phyloP scores from a whole-genome alignment of 35 echinoderm and acorn worm species.

The Apostichopus japonicus region DNA sequence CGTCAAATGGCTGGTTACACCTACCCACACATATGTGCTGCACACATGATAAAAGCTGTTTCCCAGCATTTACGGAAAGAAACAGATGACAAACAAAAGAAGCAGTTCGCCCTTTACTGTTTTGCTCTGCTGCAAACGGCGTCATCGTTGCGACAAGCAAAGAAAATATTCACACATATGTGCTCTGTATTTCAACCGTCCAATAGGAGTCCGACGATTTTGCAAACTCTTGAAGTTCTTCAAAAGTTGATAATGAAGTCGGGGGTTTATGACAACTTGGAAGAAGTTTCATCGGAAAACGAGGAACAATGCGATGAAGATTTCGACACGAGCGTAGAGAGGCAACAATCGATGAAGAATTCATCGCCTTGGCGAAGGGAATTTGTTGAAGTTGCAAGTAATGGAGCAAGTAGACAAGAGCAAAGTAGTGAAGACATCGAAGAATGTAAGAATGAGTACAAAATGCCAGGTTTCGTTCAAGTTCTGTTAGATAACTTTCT shows the following conservation, averaged over 20 bases:
- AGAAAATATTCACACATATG: background rate
- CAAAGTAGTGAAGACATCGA: no score
- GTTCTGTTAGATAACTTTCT: background rate
- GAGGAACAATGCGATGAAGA: background rate
- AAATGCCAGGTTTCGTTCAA: background rate
- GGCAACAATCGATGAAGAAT: background rate
- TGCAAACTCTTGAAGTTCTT: no score
- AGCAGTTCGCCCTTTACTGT: constrained; percentile 34
- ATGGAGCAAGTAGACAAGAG: no score
- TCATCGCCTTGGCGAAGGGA: background rate
- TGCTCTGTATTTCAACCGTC: background rate
- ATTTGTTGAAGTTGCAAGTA: background rate
- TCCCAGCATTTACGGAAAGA: background rate
- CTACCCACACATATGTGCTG: constrained; percentile 42
- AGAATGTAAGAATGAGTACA: background rate
- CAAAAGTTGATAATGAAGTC: background rate
- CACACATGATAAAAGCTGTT: constrained; percentile 19
- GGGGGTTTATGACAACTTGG: background rate
- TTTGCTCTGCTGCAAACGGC: constrained; percentile 22
- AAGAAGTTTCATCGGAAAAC: background rate
- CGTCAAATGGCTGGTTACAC: background rate
- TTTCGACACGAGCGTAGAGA: background rate
- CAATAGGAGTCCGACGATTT: no score
- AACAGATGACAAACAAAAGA: background rate
- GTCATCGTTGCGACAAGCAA: background rate